A percentile compares a stretch with the other conserved stretches of the same genome.
phyloP scores from a whole-genome alignment of 2,113 vertebrate species.

The Istiophorus platypterus region DNA sequence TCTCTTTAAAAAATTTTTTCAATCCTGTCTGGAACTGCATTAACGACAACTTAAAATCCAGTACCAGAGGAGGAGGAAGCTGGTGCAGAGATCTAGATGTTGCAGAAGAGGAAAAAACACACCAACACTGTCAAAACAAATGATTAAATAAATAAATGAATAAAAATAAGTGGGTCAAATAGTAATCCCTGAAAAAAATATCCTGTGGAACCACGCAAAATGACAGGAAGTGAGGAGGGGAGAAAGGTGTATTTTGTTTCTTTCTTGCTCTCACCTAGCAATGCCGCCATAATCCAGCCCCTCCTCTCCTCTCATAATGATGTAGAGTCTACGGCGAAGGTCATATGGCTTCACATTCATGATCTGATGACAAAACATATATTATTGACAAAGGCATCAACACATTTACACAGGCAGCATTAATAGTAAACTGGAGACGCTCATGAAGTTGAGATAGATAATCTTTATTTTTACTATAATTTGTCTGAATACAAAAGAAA shows the following conservation, averaged over 20 bases:
- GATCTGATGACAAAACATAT: constrained; percentile 84
- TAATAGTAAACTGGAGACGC: neutral
- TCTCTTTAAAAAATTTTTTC: neutral
- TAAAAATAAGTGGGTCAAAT: neutral
- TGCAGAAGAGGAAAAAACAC: neutral
- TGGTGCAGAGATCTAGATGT: neutral
- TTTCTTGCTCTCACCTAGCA: constrained; percentile 88
- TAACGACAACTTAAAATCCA: neutral
- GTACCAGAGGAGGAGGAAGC: neutral
- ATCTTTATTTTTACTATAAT: too few relatives aligned
- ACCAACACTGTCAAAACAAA: constrained; percentile 2
- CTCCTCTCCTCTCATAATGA: constrained; percentile 99
- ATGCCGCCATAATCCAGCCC: constrained; percentile 97
- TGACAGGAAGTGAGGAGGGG: neutral
- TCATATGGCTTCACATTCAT: constrained; percentile 99
- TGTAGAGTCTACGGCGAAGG: constrained; percentile 95
- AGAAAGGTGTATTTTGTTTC: neutral
- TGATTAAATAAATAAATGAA: neutral
- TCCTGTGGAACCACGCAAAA: neutral
- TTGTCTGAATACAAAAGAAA: too few relatives aligned
- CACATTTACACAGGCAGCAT: neutral
- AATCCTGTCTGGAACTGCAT: neutral
- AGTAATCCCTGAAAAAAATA: neutral
- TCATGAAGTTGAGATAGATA: too few relatives aligned
- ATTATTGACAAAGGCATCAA: neutral